Conservation (phyloP, 1,140 invertebrate species). For the Riptortus pedestris region DNA sequence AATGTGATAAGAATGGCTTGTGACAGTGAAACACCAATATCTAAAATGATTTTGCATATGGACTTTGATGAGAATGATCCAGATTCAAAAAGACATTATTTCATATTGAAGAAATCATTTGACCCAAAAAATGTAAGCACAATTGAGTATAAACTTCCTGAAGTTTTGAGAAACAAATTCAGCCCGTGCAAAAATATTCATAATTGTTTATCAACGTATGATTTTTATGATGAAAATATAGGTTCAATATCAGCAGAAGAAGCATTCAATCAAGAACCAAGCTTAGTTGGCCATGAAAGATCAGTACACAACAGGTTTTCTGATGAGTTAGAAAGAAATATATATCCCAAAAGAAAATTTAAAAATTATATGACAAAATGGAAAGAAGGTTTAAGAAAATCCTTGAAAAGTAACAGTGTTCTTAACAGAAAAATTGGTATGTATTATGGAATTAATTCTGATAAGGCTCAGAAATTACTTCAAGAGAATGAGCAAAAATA, state of each 20-base stretch:
- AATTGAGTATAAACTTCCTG: neutral
- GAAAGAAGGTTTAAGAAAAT: too few relatives aligned
- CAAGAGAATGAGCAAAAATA: too few relatives aligned
- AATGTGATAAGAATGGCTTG: neutral
- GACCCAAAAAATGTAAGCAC: neutral
- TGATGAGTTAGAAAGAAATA: too few relatives aligned
- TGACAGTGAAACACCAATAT: neutral
- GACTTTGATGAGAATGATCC: neutral
- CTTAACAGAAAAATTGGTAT: too few relatives aligned
- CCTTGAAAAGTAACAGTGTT: too few relatives aligned
- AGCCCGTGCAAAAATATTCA: neutral
- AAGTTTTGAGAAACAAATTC: neutral
- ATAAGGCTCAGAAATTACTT: too few relatives aligned
- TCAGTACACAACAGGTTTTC: too few relatives aligned
- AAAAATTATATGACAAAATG: too few relatives aligned
- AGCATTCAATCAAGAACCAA: neutral
- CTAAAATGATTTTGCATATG: constrained; percentile 4
- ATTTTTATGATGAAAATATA: neutral
- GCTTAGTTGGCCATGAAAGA: neutral
- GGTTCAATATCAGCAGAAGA: neutral
- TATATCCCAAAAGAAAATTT: too few relatives aligned
- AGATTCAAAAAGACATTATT: neutral
- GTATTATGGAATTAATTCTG: too few relatives aligned
- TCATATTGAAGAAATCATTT: neutral
- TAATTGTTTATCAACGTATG: neutral